Evolutionary conservation across 2,113 vertebrate species (phyloP), one percentile per base, ranked within the genome.

Genomic region (Xiphias gladius): DNA sequence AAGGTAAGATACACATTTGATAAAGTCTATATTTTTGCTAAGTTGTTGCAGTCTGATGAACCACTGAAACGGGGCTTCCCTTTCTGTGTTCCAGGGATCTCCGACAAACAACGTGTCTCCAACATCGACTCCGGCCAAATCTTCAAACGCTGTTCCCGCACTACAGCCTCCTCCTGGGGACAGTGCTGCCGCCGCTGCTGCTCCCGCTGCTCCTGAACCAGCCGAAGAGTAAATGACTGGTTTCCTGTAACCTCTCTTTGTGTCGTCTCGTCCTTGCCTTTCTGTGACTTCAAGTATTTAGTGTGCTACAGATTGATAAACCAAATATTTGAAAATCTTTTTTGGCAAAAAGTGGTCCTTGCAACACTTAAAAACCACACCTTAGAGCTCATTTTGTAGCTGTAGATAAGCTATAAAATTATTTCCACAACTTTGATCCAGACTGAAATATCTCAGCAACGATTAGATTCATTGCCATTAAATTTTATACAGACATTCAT

Each of bases 61-160:
- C 2, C 12, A 8, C 32, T 55, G 7, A 76, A 61, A 43, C 9
- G 4, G 7, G 19, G n/a, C 19, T 35, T 64, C 24, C 37, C 46
- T 72, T 5, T 76, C 48, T 66, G 5, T 82, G 43, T 79, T 86
- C 37, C 87, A 99, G 98, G 98, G 97, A 84, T 99, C 98, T 89
- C 98, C 98, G 76, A 97, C 95, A 82, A 97, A 96, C 91, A 96
- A 97, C 22, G 97, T 97, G 30, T 99, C 98, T 84, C 98, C 98
- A n/a, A 99, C 96, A 73, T 97, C 98, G 64, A 99, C 98, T 90
- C 98, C 98, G 78, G 97, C 97, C 80, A 99, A 98, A 96, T 96
- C 96, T 82, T 95, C 96, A 72, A 97, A 97, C 69, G 96, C 96
- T 0, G 96, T 97, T 79, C 96, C 97, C 73, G 94, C 97, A 1